phyloP scores from a whole-genome alignment of 2,797 vertebrate species.

The Argentina silus region DNA sequence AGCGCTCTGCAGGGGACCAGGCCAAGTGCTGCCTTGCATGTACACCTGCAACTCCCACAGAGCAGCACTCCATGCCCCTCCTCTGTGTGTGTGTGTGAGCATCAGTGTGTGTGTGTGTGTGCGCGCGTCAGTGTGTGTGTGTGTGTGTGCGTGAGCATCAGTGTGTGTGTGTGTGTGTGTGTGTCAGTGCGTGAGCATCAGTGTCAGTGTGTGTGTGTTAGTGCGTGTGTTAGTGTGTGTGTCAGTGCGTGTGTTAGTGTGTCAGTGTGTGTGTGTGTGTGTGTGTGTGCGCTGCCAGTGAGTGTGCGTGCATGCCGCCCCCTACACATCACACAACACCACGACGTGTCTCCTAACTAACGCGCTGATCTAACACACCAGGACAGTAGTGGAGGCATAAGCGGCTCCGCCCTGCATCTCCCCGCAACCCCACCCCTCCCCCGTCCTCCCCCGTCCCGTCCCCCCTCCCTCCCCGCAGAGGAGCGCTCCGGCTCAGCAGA shows the following conservation, averaged over 20 bases:
- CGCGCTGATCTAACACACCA: constrained; percentile 74
- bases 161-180: no score
- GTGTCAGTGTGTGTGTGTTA: no score
- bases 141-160: no score
- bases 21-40: constrained; percentile 72
- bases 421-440: constrained; percentile 33
- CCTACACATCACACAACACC: constrained; percentile 50
- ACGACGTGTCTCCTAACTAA: constrained; percentile 63
- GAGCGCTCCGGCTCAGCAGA: constrained; percentile 65
- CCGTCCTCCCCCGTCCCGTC: constrained; percentile 10
- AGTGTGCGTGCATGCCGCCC: constrained; percentile 35
- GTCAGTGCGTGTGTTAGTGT: no score
- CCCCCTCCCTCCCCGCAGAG: constrained; percentile 37
- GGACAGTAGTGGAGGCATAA: constrained; percentile 74
- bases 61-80: constrained; percentile 63
- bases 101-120: no score
- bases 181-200: no score
- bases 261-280: constrained; percentile 57
- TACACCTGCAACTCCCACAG: constrained; percentile 74
- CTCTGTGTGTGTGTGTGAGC: no score
- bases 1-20: constrained; percentile 69
- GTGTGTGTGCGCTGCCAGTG: constrained; percentile 8
- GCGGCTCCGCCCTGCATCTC: constrained; percentile 61
- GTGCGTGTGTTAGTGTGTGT: no score
- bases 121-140: no score